Conservation (phyloP, 2,888 invertebrate genomes). For the Thumatha senex region DNA sequence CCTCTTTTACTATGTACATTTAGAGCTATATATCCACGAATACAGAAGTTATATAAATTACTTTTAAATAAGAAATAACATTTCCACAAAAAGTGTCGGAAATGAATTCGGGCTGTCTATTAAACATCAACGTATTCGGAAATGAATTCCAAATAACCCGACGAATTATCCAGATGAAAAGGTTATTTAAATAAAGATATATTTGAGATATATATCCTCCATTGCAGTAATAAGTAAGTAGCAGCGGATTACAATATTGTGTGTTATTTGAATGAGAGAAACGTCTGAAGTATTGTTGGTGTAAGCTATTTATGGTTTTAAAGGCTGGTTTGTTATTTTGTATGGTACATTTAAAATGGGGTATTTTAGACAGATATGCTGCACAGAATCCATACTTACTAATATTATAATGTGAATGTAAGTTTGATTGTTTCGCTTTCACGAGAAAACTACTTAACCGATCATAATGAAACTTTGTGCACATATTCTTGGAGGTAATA, state of each 20-base stretch:
- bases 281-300: conserved; percentile 14
- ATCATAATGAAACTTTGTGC: too few relatives aligned
- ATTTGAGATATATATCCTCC: not conserved
- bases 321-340: conserved; percentile 1
- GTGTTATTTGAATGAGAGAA: conserved; percentile 27
- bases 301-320: not conserved
- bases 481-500: too few relatives aligned
- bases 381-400: too few relatives aligned
- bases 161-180: not conserved
- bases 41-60: not conserved
- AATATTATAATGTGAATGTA: too few relatives aligned
- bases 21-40: not conserved
- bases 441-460: too few relatives aligned
- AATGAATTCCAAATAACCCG: not conserved
- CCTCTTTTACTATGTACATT: too few relatives aligned
- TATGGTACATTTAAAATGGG: too few relatives aligned
- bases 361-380: too few relatives aligned
- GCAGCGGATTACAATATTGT: conserved; percentile 25
- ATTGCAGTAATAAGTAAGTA: conserved; percentile 7
- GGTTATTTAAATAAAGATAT: conserved; percentile 10
- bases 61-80: not conserved
- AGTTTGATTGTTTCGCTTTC: too few relatives aligned
- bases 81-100: not conserved
- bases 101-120: not conserved
- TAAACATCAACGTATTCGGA: not conserved